Conservation (phyloP, 2,113 vertebrate species). For the Pithys albifrons region DNA sequence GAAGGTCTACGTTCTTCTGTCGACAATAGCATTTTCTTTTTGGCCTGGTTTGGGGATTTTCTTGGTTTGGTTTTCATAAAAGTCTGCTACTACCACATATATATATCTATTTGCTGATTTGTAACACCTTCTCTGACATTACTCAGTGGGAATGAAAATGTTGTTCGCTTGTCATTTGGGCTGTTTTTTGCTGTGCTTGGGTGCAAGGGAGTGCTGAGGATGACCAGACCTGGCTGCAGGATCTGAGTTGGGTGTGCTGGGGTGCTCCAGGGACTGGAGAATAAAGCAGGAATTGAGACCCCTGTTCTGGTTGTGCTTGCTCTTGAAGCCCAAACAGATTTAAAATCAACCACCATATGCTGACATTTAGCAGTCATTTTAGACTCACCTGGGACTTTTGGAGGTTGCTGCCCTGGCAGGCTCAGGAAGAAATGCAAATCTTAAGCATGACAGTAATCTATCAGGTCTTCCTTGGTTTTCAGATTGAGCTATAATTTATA, state of each 20-base stretch:
- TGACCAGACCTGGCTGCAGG: neutral
- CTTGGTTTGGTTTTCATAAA: neutral
- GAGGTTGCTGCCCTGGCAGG: neutral
- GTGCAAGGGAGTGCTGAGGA: neutral
- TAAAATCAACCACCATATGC: neutral
- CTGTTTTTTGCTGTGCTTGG: neutral
- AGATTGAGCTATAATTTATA: neutral
- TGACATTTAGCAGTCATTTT: neutral
- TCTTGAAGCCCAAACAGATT: neutral
- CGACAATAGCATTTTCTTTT: neutral
- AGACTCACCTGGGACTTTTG: neutral
- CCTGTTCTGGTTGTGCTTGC: neutral
- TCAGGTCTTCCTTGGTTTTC: neutral
- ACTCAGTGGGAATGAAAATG: neutral
- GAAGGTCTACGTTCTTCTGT: neutral
- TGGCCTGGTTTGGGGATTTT: neutral
- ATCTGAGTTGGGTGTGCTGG: neutral
- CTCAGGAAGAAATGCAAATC: neutral
- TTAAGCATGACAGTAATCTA: neutral
- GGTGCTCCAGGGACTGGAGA: neutral
- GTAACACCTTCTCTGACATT: neutral
- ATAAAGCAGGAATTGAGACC: neutral
- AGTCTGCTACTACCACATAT: neutral
- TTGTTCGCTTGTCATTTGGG: neutral
- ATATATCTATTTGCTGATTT: neutral